Conservation (phyloP, 2,797 vertebrate genomes). For the Propithecus perrieri region DNA sequence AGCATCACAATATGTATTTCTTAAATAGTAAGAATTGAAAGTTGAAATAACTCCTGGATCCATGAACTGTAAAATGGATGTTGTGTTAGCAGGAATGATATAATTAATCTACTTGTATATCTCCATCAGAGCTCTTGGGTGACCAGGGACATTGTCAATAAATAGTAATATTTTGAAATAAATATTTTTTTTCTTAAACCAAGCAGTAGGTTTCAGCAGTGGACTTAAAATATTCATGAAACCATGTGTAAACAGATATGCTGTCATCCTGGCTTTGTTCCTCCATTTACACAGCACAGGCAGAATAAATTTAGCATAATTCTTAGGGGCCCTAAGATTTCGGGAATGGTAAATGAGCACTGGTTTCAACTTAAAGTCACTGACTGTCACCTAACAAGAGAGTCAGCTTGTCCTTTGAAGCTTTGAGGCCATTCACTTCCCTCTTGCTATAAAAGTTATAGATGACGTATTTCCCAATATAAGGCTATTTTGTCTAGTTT, state of each 20-base stretch:
- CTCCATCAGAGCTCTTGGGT: background rate
- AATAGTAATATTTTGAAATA: background rate
- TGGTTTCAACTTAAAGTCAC: background rate
- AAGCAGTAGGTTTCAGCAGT: background rate
- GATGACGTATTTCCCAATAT: background rate
- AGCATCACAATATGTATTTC: background rate
- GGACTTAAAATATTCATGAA: background rate
- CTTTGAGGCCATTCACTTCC: background rate
- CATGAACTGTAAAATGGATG: background rate
- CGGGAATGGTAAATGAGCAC: background rate
- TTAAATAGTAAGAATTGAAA: background rate
- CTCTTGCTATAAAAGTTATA: background rate
- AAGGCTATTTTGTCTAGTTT: rapidly evolving
- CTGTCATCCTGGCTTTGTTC: background rate
- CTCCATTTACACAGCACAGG: background rate
- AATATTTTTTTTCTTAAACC: too few relatives aligned
- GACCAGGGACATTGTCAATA: background rate
- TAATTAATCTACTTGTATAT: background rate
- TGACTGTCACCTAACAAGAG: background rate
- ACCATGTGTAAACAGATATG: background rate
- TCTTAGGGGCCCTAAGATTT: background rate
- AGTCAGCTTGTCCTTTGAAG: background rate
- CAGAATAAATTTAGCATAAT: background rate
- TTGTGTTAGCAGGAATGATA: background rate
- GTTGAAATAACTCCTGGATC: background rate